phyloP scores from a whole-genome alignment of 2,113 vertebrate genomes.

The Ahaetulla prasina region DNA sequence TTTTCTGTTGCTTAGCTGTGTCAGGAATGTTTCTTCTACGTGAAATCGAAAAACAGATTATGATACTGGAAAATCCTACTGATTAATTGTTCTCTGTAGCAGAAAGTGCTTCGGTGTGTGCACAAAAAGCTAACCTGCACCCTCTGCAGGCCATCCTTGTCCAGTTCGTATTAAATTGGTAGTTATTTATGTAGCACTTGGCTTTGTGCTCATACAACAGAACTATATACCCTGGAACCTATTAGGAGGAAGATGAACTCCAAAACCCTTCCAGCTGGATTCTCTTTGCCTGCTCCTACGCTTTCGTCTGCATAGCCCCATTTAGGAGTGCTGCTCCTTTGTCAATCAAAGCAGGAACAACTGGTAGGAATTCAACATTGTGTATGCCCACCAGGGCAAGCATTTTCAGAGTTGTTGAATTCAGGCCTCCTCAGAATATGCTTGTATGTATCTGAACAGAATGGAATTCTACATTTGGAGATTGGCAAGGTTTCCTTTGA shows the following conservation, averaged over 20 bases:
- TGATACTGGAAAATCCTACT: not conserved
- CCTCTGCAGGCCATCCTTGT: not conserved
- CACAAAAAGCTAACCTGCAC: not conserved
- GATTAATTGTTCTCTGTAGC: not conserved
- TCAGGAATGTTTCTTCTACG: not conserved
- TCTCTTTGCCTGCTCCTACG: too few relatives aligned
- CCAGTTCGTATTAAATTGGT: not conserved
- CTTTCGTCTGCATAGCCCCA: not conserved
- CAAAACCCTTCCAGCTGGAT: not conserved
- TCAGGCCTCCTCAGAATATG: not conserved
- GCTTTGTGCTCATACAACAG: not conserved
- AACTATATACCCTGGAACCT: not conserved
- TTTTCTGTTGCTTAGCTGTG: not conserved
- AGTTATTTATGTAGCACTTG: not conserved
- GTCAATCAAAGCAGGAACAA: not conserved
- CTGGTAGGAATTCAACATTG: not conserved
- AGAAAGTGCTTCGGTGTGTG: not conserved
- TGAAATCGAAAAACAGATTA: not conserved
- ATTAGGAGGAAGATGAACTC: not conserved
- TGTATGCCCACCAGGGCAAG: not conserved
- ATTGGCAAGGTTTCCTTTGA: not conserved
- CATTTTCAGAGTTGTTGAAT: not conserved
- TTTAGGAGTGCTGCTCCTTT: not conserved
- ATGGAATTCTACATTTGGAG: not conserved
- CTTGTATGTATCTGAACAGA: not conserved